Percentiles rank a stretch among this genome's conserved stretches.
Conservation (phyloP, 2,888 invertebrate genomes). For the Nezara viridula region DNA sequence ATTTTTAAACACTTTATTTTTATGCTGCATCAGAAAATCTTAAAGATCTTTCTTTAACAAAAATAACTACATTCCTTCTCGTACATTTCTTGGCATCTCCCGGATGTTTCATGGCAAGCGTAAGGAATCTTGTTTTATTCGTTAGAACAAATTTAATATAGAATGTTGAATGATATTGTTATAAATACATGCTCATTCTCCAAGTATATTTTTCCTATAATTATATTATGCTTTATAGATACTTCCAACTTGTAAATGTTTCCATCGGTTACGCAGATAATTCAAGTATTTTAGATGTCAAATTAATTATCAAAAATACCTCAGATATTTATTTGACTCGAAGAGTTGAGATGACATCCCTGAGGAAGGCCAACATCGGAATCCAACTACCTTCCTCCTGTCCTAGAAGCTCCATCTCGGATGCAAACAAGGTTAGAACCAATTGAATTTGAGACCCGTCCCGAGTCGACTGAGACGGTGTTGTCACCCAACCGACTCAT, state of each 20-base stretch:
- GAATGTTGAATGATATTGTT: too few relatives aligned
- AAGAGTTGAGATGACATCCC: neutral
- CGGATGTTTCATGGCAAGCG: neutral
- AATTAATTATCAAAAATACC: neutral
- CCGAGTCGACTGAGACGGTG: neutral
- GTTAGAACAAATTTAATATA: too few relatives aligned
- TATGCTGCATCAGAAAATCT: too few relatives aligned
- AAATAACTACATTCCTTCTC: neutral
- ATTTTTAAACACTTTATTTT: too few relatives aligned
- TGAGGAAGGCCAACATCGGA: neutral
- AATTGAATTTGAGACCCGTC: constrained; percentile 35
- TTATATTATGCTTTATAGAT: too few relatives aligned
- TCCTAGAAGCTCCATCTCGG: constrained; percentile 27
- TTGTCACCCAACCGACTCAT: constrained; percentile 15
- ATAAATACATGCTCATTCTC: too few relatives aligned
- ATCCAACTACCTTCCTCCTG: neutral
- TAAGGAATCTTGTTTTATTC: neutral
- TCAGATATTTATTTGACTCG: neutral
- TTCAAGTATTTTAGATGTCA: too few relatives aligned
- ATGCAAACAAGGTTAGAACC: constrained; percentile 40
- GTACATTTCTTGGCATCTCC: neutral
- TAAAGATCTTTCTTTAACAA: too few relatives aligned
- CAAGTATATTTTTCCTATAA: too few relatives aligned
- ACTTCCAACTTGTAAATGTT: too few relatives aligned
- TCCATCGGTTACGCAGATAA: too few relatives aligned